These are phyloP conservation scores for Plestiodon gilberti DNA, from an alignment of 2,113 vertebrate genomes.

Conservation along the genomic window DNA sequence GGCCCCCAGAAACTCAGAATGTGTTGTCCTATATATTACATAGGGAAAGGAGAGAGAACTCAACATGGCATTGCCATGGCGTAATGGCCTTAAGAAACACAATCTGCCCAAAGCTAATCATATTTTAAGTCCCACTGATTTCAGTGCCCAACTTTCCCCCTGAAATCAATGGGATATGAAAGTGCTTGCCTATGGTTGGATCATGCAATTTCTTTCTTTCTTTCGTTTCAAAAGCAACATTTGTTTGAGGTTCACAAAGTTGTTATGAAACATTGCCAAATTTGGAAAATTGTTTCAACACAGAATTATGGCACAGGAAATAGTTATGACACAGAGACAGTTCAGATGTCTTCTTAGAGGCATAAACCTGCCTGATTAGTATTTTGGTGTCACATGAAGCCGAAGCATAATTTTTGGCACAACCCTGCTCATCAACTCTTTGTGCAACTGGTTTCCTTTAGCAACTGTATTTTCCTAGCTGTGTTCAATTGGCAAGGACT, in stretches of 20 bases:
- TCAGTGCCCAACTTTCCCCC: neutral
- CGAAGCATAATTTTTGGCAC: neutral
- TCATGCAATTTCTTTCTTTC: neutral
- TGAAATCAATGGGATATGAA: neutral
- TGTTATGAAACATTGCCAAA: neutral
- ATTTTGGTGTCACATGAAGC: constrained; percentile 14
- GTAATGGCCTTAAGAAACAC: neutral
- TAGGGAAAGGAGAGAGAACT: neutral
- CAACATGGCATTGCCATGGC: neutral
- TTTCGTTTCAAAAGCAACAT: neutral
- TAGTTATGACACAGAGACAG: constrained; percentile 15
- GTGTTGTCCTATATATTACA: neutral
- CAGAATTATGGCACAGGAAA: too few relatives aligned
- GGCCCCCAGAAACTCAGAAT: neutral
- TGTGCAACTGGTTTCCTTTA: constrained; percentile 30
- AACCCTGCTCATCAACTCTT: constrained; percentile 1
- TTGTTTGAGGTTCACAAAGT: neutral
- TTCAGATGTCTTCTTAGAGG: constrained; percentile 22
- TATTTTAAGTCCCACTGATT: neutral
- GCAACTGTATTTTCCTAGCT: constrained; percentile 58
- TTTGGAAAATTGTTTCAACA: neutral
- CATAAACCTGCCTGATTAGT: neutral
- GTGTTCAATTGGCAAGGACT: constrained; percentile 67
- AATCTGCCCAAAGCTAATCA: neutral
- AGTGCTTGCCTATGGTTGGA: neutral